Evolutionary conservation across 2,888 invertebrate genomes (phyloP).

Genomic region (Vandiemenella viatica): DNA sequence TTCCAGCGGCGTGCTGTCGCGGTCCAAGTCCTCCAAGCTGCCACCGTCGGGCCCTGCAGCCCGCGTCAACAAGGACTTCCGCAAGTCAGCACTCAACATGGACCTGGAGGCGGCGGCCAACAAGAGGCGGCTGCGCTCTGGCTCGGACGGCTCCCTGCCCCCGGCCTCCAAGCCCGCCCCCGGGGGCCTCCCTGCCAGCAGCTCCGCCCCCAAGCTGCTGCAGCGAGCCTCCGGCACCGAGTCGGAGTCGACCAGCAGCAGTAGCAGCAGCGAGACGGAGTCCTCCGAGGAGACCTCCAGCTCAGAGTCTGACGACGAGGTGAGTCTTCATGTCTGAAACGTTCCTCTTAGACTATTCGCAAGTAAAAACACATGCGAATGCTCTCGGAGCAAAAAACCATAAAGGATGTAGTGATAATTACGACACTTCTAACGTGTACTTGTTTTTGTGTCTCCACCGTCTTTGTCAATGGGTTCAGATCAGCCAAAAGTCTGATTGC

Average conservation of each 20-base stretch:
- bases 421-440: too few species aligned
- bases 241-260: background rate
- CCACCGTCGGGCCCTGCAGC: slow-evolving; percentile 28
- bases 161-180: background rate
- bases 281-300: background rate
- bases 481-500: too few species aligned
- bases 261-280: background rate
- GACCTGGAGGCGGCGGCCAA: slow-evolving; percentile 25
- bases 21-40: slow-evolving; percentile 5
- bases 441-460: too few species aligned
- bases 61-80: slow-evolving; percentile 48
- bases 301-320: background rate
- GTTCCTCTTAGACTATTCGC: too few species aligned
- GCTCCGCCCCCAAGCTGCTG: background rate
- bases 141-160: slow-evolving; percentile 17
- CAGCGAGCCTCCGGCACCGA: background rate
- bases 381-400: too few species aligned
- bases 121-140: slow-evolving; percentile 22
- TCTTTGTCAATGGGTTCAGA: too few species aligned
- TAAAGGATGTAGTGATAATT: too few species aligned
- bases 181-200: background rate
- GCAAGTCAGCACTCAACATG: slow-evolving; percentile 59
- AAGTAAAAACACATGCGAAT: too few species aligned
- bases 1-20: slow-evolving; percentile 13
- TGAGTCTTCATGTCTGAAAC: background rate